A percentile compares a stretch with the other conserved stretches of the same genome.
Conservation (phyloP, 2,888 invertebrate species). For the Alloplasta piceator region DNA sequence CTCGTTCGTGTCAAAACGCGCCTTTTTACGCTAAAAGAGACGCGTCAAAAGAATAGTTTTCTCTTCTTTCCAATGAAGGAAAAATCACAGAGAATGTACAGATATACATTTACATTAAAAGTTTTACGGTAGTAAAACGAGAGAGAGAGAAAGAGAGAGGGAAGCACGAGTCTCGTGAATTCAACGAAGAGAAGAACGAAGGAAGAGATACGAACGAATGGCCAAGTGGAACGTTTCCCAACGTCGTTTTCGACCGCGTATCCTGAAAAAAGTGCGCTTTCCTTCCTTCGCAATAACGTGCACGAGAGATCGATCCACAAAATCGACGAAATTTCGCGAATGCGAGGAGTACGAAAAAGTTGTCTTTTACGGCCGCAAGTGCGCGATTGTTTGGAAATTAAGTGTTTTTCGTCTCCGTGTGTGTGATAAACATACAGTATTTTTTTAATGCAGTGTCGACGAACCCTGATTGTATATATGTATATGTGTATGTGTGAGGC, state of each 20-base stretch:
- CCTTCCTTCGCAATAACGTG: constrained; percentile 16
- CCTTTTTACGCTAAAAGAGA: no score
- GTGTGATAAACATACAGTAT: not conserved
- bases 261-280: constrained; percentile 39
- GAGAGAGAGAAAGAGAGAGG: not conserved
- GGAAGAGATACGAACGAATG: constrained; percentile 50
- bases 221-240: constrained; percentile 48
- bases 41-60: no score
- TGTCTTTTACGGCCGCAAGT: no score
- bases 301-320: constrained; percentile 14
- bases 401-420: not conserved
- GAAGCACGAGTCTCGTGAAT: constrained; percentile 25
- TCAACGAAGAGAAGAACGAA: constrained; percentile 18
- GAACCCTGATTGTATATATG: constrained; percentile 6
- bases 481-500: not conserved
- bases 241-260: constrained; percentile 52
- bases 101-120: not conserved
- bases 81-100: not conserved
- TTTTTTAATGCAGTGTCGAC: constrained; percentile 31
- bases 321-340: constrained; percentile 25
- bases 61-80: no score
- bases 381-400: no score
- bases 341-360: not conserved
- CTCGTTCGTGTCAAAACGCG: not conserved
- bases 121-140: not conserved